These are phyloP conservation scores for Microvelia longipes DNA, from an alignment of 1,140 invertebrate genomes.

Conservation along the genomic window DNA sequence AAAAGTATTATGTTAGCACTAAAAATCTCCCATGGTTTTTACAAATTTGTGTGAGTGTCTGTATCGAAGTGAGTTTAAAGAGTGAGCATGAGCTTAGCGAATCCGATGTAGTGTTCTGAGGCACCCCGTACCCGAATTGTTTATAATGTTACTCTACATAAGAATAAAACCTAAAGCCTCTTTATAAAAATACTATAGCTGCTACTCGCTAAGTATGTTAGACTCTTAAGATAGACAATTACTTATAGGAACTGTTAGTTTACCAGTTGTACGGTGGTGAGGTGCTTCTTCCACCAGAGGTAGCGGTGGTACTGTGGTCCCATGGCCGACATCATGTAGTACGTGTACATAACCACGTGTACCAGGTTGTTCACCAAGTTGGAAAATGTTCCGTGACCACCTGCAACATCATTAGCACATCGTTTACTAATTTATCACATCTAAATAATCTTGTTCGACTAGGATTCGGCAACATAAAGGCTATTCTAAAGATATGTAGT, in stretches of 20 bases:
- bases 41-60: too few relatives aligned
- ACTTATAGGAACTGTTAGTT: conserved; percentile 29
- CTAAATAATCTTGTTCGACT: too few relatives aligned
- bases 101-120: neutral
- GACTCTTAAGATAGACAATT: too few relatives aligned
- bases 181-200: neutral
- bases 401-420: conserved; percentile 34
- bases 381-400: conserved; percentile 81
- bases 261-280: conserved; percentile 80
- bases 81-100: neutral
- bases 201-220: neutral
- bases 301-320: conserved; percentile 81
- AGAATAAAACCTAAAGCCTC: neutral
- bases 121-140: neutral
- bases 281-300: conserved; percentile 90
- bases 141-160: too few relatives aligned
- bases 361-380: conserved; percentile 86
- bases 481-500: too few relatives aligned
- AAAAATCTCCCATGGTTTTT: too few relatives aligned
- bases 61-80: neutral
- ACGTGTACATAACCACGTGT: conserved; percentile 86
- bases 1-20: too few relatives aligned
- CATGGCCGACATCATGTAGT: conserved; percentile 82
- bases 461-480: too few relatives aligned
- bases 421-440: too few relatives aligned